Evolutionary conservation across 2,113 vertebrate genomes (phyloP).

Genomic region (sheep (Ovis aries)): DNA sequence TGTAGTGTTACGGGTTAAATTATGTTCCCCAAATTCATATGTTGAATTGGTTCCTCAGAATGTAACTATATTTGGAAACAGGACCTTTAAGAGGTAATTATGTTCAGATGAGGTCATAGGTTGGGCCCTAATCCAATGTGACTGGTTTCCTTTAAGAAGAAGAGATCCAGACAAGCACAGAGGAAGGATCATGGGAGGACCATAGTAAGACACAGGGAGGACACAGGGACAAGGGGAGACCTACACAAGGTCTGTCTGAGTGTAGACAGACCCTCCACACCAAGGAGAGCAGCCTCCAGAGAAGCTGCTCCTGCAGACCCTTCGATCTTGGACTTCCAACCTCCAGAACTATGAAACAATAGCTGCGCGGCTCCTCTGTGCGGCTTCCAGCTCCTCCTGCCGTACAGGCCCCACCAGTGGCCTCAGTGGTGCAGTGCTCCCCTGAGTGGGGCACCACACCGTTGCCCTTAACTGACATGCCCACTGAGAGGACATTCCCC

Average conservation of each 20-base stretch:
- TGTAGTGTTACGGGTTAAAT: not conserved
- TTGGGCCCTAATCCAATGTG: not conserved
- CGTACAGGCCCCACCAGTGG: too few species aligned
- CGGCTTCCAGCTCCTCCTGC: not conserved
- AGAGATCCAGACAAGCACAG: too few species aligned
- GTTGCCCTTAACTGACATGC: not conserved
- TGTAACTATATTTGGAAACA: not conserved
- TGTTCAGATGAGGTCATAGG: not conserved
- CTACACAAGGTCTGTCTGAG: not conserved
- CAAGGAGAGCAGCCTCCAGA: not conserved
- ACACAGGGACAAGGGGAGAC: not conserved
- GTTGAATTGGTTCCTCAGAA: not conserved
- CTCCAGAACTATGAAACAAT: not conserved
- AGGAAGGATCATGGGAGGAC: rapidly evolving
- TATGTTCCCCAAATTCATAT: not conserved
- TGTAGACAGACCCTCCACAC: not conserved
- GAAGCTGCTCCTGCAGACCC: too few species aligned
- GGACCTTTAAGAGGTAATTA: not conserved
- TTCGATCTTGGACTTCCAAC: not conserved
- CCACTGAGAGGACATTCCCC: not conserved
- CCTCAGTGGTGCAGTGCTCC: rapidly evolving
- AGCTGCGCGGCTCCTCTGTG: too few species aligned
- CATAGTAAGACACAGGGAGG: rapidly evolving
- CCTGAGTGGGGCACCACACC: not conserved
- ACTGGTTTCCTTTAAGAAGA: not conserved